These are phyloP conservation scores for Dryomyza anilis DNA, from an alignment of 2,888 invertebrate genomes.

Conservation along the genomic window DNA sequence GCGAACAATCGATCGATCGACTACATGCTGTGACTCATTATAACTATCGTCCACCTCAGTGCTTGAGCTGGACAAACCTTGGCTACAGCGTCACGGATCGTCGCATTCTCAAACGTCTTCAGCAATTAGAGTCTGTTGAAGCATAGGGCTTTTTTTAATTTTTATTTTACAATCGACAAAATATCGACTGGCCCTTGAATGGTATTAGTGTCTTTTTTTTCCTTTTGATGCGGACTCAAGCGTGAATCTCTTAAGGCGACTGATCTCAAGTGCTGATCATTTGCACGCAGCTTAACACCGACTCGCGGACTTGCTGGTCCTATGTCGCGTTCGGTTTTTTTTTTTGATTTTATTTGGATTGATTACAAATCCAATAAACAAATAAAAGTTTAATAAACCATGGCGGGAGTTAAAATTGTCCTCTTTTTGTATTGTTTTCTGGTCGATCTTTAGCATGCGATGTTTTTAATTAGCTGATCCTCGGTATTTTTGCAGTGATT, in stretches of 20 bases:
- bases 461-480: slow-evolving; percentile 23
- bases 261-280: slow-evolving; percentile 18
- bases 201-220: neutral
- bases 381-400: slow-evolving; percentile 22
- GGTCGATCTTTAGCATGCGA: slow-evolving; percentile 14
- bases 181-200: slow-evolving; percentile 4
- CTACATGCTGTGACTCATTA: slow-evolving; percentile 4
- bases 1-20: neutral
- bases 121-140: slow-evolving; percentile 53
- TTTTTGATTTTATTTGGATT: neutral
- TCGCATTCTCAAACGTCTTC: slow-evolving; percentile 26
- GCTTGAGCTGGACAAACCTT: slow-evolving; percentile 7
- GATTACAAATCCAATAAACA: slow-evolving; percentile 22
- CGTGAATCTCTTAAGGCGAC: slow-evolving; percentile 13
- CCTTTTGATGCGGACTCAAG: neutral
- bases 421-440: too few relatives aligned
- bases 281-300: slow-evolving; percentile 11
- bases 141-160: slow-evolving; percentile 42
- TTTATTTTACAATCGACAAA: neutral
- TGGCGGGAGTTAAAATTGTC: slow-evolving; percentile 8
- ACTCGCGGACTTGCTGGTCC: neutral
- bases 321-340: neutral
- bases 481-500: slow-evolving; percentile 8
- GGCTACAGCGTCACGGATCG: neutral
- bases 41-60: slow-evolving; percentile 6